These are phyloP conservation scores for Avahi laniger DNA, from an alignment of 2,797 vertebrate species.

Conservation along the genomic window DNA sequence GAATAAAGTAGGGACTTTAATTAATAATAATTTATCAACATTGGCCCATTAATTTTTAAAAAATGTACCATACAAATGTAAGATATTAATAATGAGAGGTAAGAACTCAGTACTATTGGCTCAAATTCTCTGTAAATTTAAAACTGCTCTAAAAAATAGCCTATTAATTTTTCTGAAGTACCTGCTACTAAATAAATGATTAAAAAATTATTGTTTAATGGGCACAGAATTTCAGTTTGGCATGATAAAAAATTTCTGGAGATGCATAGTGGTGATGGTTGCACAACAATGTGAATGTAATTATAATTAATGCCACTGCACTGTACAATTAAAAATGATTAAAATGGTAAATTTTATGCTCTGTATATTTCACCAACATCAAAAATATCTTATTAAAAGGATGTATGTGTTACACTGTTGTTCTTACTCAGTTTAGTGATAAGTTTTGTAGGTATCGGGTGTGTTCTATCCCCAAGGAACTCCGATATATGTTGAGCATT, in stretches of 20 bases:
- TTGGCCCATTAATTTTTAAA: not conserved
- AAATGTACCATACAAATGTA: not conserved
- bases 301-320: not conserved
- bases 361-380: not conserved
- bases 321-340: not conserved
- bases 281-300: not conserved
- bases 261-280: not conserved
- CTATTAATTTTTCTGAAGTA: not conserved
- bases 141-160: not conserved
- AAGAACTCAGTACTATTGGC: not conserved
- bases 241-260: not conserved
- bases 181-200: not conserved
- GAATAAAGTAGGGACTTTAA: not conserved
- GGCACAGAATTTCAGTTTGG: not conserved
- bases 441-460: not conserved
- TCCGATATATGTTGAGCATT: not conserved
- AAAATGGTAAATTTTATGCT: not conserved
- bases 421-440: not conserved
- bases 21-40: not conserved
- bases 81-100: not conserved
- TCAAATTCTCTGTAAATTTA: not conserved
- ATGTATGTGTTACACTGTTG: not conserved
- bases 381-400: not conserved
- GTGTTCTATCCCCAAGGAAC: not conserved
- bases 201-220: not conserved